Base-by-base conservation (phyloP, 2,113 vertebrate species). In the Hyla sarda region DNA sequence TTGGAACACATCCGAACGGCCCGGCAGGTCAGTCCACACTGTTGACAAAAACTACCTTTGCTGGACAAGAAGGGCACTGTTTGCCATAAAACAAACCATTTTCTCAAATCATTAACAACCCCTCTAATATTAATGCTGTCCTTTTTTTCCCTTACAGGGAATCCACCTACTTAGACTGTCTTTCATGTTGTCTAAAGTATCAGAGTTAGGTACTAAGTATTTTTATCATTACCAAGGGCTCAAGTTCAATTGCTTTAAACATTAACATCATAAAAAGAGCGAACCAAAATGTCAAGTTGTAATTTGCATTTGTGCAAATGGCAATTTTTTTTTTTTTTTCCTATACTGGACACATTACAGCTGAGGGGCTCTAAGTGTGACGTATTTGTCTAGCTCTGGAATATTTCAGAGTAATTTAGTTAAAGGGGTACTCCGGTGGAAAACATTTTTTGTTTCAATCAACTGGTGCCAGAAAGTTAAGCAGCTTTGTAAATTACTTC, bases 251-350 rank as follows among this genome's bases (percentile, higher is more conserved):
- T 81, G 78, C 56, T 81, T 81, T 62, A 45, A 65, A 62, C 58
- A 81, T 81, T 81, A 81, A 65, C 58, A 81, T 62, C 78, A 81
- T 81, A 81, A 81, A 81, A 65, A 30, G 78, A 81, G 78, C 65
- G 78, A 81, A 81, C 78, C 47, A 21, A 72, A 83, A 83, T 83
- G 82, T 73, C 82, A 83, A 83, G 82, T 25, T 56, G 67, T 56
- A 83, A 71, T 72, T 72, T 54, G 30, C 30, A 84, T 84, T 84
- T 76, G 72, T 62, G 32, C 71, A 84, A 84, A 76, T 84, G 82
- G 83, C 19, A 76, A 84, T 75, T 84, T 32, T 74, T 84, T 45
- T 47, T 76, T 80, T 80, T 65, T 81, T 84, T 74, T 83, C 71
- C 47, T 65, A 84, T 60, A 48, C 60, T 21, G 34, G 71, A 48